Base-by-base conservation (phyloP, 2,797 vertebrate species). In the Oryzias sinensis region DNA sequence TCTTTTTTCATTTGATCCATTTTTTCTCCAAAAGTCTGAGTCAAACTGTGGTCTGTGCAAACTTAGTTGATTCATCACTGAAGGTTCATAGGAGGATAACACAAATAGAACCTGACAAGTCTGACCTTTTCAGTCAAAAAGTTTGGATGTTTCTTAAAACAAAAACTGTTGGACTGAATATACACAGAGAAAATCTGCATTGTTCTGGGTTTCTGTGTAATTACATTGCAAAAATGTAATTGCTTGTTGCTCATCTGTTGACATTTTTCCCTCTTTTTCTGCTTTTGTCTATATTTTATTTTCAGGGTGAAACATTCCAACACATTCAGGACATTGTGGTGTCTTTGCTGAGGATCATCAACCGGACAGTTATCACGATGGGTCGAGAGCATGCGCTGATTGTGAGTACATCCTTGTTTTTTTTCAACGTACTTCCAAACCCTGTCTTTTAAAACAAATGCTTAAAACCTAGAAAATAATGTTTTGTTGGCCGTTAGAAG, bases 321-420 rank as follows among this genome's bases (percentile, higher is more conserved):
- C 97, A 99, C 46, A 92, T 95, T 80, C 93, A 96, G 79, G 93
- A 97, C 84, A 95, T 99, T 54, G 96, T 96, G 86, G 88, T 92
- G 15, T 93, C 94, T 74, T 85, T 98, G 53, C 84, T 98, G 46
- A 91, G 92, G 74, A 95, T 89, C 0, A 96, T 99, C 80, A 98
- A 97, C 90, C 73, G 70, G 60, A 96, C 92, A 0, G 95, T 98
- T 82, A 97, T 98, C 89, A 93, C 88, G 0, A 97, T 98, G 96
- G 94, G 93, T 16, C 84, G 95, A 70, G 96, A 96, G 43, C 94
- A 97, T 2, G 22, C 84, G 42, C 89, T 97, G 65, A 98, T 94
- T 40, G 97, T 99, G 78, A 99, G 97, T 98, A 70, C 61, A 63
- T 3, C 22, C 17, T 22, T 8, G 14, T 46, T 18, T 52, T 18